These are phyloP conservation scores for Clupea harengus DNA, from an alignment of 2,113 vertebrate genomes.

Conservation along the genomic window DNA sequence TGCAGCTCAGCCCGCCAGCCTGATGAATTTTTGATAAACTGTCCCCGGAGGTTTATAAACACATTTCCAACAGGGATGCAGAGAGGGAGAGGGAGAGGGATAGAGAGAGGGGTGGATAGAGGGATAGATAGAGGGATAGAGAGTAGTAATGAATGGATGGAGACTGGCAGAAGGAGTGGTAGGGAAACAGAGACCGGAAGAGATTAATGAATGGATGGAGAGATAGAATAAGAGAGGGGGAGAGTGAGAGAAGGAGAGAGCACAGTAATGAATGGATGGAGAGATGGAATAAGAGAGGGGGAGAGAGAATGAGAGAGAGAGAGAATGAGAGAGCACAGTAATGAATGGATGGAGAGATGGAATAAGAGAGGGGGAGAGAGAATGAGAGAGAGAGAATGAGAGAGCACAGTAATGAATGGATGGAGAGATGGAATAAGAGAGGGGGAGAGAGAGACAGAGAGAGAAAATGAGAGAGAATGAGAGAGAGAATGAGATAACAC, in stretches of 20 bases:
- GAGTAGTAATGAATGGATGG: neutral
- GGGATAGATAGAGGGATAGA: constrained; percentile 46
- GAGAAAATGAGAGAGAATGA: constrained; percentile 26
- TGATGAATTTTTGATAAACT: constrained; percentile 87
- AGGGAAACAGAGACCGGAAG: constrained; percentile 48
- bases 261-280: neutral
- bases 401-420: neutral
- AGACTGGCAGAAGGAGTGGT: constrained; percentile 60
- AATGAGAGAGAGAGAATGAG: constrained; percentile 28
- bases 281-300: constrained; percentile 1
- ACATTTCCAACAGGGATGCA: constrained; percentile 63
- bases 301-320: neutral
- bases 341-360: neutral
- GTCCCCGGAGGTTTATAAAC: constrained; percentile 80
- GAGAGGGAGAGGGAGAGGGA: constrained; percentile 22
- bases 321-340: neutral
- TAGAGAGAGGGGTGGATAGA: constrained; percentile 5
- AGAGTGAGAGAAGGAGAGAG: neutral
- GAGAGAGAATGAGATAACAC: constrained; percentile 20
- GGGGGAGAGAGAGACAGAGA: neutral
- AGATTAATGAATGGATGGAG: constrained; percentile 16
- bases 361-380: constrained; percentile 11
- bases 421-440: constrained; percentile 17
- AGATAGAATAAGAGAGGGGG: neutral
- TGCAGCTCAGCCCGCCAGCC: constrained; percentile 72